Base-by-base conservation (phyloP, 2,113 vertebrate genomes). In the Benitochromis conjunctus region DNA sequence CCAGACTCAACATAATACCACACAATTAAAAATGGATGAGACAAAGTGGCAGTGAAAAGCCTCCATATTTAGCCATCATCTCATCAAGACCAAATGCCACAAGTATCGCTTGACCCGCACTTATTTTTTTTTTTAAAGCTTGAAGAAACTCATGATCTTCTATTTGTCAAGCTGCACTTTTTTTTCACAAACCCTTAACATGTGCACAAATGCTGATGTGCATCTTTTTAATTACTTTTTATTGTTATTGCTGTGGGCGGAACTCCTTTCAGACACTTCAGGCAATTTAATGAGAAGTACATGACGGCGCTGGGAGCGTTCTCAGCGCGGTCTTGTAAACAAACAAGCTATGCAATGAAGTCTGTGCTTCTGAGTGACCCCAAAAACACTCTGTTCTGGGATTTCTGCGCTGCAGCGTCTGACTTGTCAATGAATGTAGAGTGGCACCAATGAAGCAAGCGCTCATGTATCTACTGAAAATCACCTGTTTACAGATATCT, bases 1-100 rank as follows among this genome's bases (percentile, higher is more conserved):
- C 46, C 77, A 34, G 71, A 46, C 74, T 80, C 57, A 3, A 64
- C 57, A 81, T 80, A 89, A 90, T 60, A 34, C 79, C 54, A 31
- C 71, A 80, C 38, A 9, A 87, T 90, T 88, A 83, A 89, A 90
- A 34, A 88, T 29, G 19, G 56, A 84, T 81, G 71, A 80, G n/a
- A 29, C 16, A 2, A 84, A 85, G 76, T 41, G 58, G 31, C 53
- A 58, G 29, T 43, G 18, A 21, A 54, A 81, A 62, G 57, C 12
- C 43, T 76, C 38, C 38, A 41, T 24, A 69, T 81, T 82, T 58
- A 64, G 46, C 82, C 69, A 82, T 76, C 16, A 34, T 77, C 54
- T 83, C 18, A 36, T 53, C 41, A 29, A 31, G 14, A 36, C 55
- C 9, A 29, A 60, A 78, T 54, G 3, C 24, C 57, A 57, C 55